phyloP scores from a whole-genome alignment of 2,113 vertebrate genomes.

The Bathybates hornii region DNA sequence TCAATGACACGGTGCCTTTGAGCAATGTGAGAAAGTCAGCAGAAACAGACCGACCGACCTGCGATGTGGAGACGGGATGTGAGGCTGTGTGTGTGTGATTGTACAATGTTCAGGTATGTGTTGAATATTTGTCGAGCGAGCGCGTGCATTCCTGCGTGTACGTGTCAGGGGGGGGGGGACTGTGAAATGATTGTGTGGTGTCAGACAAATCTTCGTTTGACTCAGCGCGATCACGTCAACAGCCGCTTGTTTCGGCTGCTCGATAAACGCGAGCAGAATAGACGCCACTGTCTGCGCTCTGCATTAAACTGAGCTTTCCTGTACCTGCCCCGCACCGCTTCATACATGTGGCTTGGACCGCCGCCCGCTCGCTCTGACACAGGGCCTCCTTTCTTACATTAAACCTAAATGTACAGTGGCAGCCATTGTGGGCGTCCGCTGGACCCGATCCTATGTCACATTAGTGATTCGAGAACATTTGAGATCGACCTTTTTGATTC shows the following conservation, averaged over 20 bases:
- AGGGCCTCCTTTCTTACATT: slow-evolving; percentile 22
- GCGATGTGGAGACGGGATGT: not conserved
- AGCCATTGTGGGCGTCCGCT: not conserved
- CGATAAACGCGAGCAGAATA: not conserved
- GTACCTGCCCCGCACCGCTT: not conserved
- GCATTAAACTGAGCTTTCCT: slow-evolving; percentile 11
- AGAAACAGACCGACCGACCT: slow-evolving; percentile 4
- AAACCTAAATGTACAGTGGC: slow-evolving; percentile 15
- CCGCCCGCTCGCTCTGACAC: slow-evolving; percentile 11
- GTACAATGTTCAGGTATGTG: not conserved
- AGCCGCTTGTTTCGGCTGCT: slow-evolving; percentile 15
- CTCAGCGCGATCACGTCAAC: slow-evolving; percentile 16
- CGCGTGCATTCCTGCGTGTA: not conserved
- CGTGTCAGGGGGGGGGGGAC: not conserved
- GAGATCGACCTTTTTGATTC: not conserved
- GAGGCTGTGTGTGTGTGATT: not conserved
- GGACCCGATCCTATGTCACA: not conserved
- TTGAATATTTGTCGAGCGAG: not conserved
- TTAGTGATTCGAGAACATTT: not conserved
- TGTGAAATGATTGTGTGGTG: not conserved
- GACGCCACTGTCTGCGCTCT: not conserved
- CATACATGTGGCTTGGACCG: slow-evolving; percentile 1
- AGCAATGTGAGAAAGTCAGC: not conserved
- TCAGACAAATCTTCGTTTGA: not conserved
- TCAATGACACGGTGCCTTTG: not conserved